phyloP scores from a whole-genome alignment of 2,113 vertebrate species.

The Crotalus helleri region DNA sequence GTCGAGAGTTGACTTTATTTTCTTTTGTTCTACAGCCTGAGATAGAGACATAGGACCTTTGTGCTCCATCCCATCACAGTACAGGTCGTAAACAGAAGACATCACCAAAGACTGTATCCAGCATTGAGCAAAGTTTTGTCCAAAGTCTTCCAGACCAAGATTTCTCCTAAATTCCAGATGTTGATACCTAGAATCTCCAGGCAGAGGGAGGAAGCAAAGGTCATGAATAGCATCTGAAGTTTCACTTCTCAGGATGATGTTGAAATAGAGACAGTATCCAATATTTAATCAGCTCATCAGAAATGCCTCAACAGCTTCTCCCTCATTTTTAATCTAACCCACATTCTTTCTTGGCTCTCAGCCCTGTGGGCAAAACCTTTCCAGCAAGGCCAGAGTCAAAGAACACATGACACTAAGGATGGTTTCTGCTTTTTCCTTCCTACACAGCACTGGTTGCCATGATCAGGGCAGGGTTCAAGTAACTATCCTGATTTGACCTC shows the following conservation, averaged over 20 bases:
- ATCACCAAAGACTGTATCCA: not conserved
- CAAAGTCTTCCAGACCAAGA: not conserved
- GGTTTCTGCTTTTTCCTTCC: not conserved
- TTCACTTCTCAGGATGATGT: not conserved
- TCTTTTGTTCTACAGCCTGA: not conserved
- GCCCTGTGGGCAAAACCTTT: not conserved
- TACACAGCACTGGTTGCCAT: not conserved
- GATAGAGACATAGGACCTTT: not conserved
- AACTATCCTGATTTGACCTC: not conserved
- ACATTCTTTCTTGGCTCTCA: not conserved
- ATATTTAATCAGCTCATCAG: not conserved
- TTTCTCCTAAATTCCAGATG: not conserved
- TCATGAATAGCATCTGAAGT: not conserved
- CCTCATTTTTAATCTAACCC: not conserved
- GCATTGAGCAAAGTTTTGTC: not conserved
- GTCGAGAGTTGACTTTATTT: not conserved
- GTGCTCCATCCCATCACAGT: not conserved
- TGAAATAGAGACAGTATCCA: not conserved
- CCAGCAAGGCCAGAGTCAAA: not conserved
- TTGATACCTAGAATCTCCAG: not conserved
- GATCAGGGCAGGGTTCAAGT: not conserved
- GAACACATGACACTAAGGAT: not conserved
- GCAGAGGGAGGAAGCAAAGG: not conserved
- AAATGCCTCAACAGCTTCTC: not conserved
- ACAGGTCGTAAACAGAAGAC: not conserved